Conservation (phyloP, 2,113 vertebrate genomes). For the Callipepla californica region DNA sequence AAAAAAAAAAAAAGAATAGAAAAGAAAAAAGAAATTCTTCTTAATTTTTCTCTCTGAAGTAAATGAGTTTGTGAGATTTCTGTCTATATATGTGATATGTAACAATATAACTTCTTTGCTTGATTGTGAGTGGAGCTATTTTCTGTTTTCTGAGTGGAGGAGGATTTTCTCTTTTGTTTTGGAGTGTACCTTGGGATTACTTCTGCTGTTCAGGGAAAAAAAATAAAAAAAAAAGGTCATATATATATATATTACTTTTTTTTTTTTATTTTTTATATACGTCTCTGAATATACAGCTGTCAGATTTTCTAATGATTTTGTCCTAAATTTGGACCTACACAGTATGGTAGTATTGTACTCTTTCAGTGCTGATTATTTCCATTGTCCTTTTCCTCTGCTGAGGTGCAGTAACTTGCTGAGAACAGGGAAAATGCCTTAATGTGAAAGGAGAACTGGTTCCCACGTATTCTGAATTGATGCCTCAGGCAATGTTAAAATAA, state of each 20-base stretch:
- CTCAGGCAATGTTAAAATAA: neutral
- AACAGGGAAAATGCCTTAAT: neutral
- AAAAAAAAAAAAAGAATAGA: neutral
- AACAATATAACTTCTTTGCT: neutral
- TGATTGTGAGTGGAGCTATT: neutral
- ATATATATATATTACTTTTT: neutral
- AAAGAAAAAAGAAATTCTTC: neutral
- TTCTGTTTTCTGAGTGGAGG: neutral
- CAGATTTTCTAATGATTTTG: neutral
- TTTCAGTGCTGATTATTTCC: neutral
- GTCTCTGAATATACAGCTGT: neutral
- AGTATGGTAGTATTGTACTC: neutral
- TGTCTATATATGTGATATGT: neutral
- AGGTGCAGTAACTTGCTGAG: neutral
- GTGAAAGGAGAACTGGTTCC: neutral
- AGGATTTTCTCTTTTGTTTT: neutral
- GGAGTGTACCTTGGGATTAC: neutral
- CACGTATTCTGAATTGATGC: neutral
- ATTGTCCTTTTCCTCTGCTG: neutral
- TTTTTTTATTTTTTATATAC: neutral
- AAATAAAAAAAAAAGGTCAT: neutral
- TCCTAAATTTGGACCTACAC: neutral
- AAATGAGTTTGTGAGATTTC: neutral
- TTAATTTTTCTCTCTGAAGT: neutral
- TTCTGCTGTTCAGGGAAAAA: neutral